Conservation (phyloP, 2,888 invertebrate genomes). For the Platypus cylindrus region DNA sequence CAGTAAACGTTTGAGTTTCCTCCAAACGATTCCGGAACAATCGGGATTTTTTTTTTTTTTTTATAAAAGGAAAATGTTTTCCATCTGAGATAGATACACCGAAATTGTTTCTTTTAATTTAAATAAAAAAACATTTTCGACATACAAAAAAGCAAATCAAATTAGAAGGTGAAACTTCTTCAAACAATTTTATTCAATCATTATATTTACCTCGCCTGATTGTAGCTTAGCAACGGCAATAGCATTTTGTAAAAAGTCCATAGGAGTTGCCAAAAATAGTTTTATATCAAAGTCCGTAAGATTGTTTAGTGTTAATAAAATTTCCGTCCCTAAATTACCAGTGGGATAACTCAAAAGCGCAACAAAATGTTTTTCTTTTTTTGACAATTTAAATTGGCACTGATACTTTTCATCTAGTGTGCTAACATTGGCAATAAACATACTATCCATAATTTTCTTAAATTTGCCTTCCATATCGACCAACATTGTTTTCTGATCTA, state of each 20-base stretch:
- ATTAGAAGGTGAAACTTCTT: too few species aligned
- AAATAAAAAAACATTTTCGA: too few species aligned
- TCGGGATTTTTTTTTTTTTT: too few species aligned
- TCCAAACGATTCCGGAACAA: too few species aligned
- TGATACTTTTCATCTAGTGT: conserved; percentile 57
- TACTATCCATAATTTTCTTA: conserved; percentile 59
- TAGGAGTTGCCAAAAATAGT: conserved; percentile 59
- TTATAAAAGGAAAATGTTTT: too few species aligned
- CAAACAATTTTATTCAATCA: background rate
- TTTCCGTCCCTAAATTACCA: conserved; percentile 57
- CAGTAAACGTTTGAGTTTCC: too few species aligned
- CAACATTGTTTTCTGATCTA: conserved; percentile 57
- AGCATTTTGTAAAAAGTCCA: conserved; percentile 54
- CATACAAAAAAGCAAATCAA: too few species aligned
- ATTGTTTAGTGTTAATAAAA: conserved; percentile 47
- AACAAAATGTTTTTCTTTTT: conserved; percentile 55
- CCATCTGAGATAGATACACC: too few species aligned
- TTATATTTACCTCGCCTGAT: conserved; percentile 42
- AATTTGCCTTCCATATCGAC: conserved; percentile 47
- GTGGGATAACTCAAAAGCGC: conserved; percentile 58
- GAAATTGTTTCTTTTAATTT: too few species aligned
- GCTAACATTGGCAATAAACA: conserved; percentile 61
- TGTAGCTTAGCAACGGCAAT: conserved; percentile 53
- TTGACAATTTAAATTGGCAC: conserved; percentile 60
- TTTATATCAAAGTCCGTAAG: conserved; percentile 60